Evolutionary conservation across 2,113 vertebrate genomes (phyloP).

Genomic region (Marmota flaviventris): DNA sequence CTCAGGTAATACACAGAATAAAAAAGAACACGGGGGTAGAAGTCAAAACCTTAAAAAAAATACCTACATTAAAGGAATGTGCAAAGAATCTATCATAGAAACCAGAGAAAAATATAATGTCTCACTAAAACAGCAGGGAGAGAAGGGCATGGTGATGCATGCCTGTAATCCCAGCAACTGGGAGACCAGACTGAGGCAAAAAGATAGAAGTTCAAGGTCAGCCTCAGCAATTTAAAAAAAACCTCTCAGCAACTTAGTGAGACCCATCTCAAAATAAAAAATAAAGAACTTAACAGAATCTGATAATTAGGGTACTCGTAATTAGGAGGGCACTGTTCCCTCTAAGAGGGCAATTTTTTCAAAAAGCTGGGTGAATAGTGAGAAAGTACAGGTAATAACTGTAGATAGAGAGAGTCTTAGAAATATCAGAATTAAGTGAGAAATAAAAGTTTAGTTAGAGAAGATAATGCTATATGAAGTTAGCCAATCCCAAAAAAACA

Average conservation of each 20-base stretch:
- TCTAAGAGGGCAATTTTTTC: conserved; percentile 1
- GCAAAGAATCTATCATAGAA: conserved; percentile 9
- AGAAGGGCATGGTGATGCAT: background rate
- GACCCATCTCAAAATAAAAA: background rate
- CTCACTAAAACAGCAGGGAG: background rate
- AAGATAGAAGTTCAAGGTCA: too few species aligned
- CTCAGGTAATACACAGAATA: background rate
- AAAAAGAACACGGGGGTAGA: background rate
- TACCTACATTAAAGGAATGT: background rate
- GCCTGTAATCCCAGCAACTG: too few species aligned
- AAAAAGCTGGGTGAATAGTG: background rate
- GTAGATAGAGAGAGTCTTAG: background rate
- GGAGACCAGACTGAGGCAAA: too few species aligned
- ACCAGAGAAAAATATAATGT: conserved; percentile 29
- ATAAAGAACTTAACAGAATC: background rate
- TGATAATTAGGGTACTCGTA: conserved; percentile 3
- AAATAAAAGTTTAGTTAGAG: background rate
- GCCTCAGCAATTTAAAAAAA: too few species aligned
- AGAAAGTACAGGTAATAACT: conserved; percentile 20
- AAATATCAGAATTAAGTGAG: conserved; percentile 33
- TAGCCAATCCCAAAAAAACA: too few species aligned
- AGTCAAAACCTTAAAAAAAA: conserved; percentile 48
- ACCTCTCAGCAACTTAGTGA: too few species aligned
- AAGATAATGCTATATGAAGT: too few species aligned
- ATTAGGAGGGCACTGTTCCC: background rate